Evolutionary conservation across 64 coral and sea anemone species (phyloP), one percentile per base, ranked within the genome.

Genomic region (Montipora efflorescens): DNA sequence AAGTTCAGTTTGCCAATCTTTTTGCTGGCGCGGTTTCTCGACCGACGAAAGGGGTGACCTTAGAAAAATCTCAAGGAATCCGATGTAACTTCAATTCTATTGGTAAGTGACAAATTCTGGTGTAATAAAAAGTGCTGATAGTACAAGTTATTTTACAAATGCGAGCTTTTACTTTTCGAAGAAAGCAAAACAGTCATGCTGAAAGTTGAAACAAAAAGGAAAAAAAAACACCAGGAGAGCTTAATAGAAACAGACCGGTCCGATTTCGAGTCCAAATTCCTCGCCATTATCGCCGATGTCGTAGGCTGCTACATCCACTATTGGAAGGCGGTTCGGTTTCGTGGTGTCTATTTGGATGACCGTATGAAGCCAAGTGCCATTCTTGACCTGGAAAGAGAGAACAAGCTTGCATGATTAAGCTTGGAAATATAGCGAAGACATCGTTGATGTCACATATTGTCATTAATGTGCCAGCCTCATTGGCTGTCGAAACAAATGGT

Each of bases 191-290:
- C 5, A 72, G 25, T 44, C 15, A 18, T 11, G 43, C 9, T 3
- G 12, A 5, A 19, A 49, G 10, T 45, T 48, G 2, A 36, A 36
- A 36, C 36, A 36, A 7, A 7, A 1, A 15, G 16, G 7, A 43
- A 76, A 75, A 19, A 15, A 45, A 13, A 70, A 50, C 47, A 57
- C 6, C 53, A 2, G 53, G 43, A 23, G 25, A 64, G 59, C 9
- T 74, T 91, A 95, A 23, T 90, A 86, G 64, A 95, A 95, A 75
- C 94, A 95, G 52, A 95, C 94, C 7, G 94, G 89, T 71, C 94
- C 94, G 16, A 95, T 95, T 47, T 95, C 94, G 51, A 95, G 62
- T 80, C 94, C 94, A 91, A 95, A 95, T 82, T 95, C 94, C n/a
- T 95, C 94, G n/a, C 81, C 64, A 58, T 91, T 6, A 23, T 79